Conservation (phyloP, 2,888 invertebrate genomes). For the Ischnura elegans region DNA sequence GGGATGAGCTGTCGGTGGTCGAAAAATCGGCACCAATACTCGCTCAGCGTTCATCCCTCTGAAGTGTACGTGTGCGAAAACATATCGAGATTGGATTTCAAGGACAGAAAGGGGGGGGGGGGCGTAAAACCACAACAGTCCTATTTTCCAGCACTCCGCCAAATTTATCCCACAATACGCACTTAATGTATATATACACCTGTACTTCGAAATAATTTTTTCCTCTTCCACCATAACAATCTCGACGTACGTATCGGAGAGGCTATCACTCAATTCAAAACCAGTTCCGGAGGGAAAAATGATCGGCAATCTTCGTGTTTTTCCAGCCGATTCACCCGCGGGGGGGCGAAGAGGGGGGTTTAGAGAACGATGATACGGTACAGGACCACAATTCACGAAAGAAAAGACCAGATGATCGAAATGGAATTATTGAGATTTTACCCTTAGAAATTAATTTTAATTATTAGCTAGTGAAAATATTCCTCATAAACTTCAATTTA, state of each 20-base stretch:
- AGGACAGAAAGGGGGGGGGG: no score
- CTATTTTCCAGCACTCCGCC: not conserved
- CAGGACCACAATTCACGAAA: not conserved
- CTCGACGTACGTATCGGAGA: not conserved
- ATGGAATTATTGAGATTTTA: no score
- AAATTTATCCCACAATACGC: not conserved
- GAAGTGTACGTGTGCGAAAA: not conserved
- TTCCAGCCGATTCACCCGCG: not conserved
- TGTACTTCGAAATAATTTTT: not conserved
- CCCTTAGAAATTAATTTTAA: no score
- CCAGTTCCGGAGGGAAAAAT: constrained; percentile 8
- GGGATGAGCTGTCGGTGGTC: no score
- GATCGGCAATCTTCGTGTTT: not conserved
- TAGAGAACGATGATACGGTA: no score
- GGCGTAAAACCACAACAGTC: not conserved
- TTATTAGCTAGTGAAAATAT: no score
- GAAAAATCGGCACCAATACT: not conserved
- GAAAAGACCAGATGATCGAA: no score
- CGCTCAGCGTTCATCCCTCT: no score
- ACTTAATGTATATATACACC: not conserved
- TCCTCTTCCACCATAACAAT: not conserved
- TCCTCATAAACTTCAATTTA: no score
- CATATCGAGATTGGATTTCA: not conserved
- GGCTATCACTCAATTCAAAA: not conserved
- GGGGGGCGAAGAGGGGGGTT: not conserved